phyloP scores from a whole-genome alignment of 2,113 vertebrate genomes.

The Arizona elegans region DNA sequence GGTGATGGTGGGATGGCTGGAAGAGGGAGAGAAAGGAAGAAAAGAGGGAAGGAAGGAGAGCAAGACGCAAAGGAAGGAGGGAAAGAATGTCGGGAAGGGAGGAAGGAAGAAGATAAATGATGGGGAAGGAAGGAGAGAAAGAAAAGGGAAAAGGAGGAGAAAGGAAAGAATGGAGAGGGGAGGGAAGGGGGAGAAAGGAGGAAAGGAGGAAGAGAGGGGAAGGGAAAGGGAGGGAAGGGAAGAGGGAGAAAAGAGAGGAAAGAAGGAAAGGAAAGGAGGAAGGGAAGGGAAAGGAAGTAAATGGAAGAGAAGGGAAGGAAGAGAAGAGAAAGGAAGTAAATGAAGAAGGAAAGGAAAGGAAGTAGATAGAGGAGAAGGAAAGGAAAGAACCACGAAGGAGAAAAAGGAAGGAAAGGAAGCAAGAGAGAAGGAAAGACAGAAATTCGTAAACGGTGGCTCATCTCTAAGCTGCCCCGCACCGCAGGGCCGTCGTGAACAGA shows the following conservation, averaged over 20 bases:
- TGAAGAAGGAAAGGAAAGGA: no score
- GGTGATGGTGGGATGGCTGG: background rate
- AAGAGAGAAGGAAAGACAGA: background rate
- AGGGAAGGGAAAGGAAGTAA: background rate
- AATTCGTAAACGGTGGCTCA: no score
- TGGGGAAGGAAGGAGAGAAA: background rate
- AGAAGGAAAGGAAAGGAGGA: background rate
- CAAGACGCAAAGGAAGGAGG: background rate
- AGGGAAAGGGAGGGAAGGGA: no score
- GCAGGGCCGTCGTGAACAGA: background rate
- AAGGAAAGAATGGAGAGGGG: background rate
- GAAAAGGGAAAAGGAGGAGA: no score
- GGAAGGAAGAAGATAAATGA: no score
- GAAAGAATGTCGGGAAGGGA: no score
- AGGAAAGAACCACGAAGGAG: background rate
- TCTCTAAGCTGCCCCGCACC: background rate
- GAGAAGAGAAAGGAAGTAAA: background rate
- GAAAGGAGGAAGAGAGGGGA: no score
- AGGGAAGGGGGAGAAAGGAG: no score
- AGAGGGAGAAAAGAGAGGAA: background rate
- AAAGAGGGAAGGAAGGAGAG: background rate
- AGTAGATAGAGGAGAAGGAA: no score
- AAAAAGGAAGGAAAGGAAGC: no score
- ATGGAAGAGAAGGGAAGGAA: background rate
- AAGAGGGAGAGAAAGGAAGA: background rate